Conservation (phyloP, 1,140 invertebrate species). For the Teleopsis dalmanni region DNA sequence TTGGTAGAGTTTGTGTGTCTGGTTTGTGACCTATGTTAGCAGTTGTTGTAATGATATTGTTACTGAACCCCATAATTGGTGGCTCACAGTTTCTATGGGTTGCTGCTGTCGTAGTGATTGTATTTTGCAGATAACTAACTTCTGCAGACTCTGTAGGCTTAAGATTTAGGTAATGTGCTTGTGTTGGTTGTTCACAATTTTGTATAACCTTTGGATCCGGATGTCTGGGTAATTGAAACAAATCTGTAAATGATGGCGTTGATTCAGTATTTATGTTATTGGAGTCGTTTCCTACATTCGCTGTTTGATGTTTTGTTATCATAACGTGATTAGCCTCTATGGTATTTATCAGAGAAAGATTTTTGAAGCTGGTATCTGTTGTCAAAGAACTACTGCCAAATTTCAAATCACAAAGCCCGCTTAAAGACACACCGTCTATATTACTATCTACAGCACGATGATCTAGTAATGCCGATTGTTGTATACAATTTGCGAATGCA, state of each 20-base stretch:
- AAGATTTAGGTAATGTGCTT: slow-evolving; percentile 5
- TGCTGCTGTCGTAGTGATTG: slow-evolving; percentile 7
- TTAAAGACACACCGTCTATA: slow-evolving; percentile 29
- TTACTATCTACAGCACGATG: slow-evolving; percentile 9
- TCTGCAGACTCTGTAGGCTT: slow-evolving; percentile 8
- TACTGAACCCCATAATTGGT: not conserved
- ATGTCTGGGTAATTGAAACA: not conserved
- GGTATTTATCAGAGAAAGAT: slow-evolving; percentile 6
- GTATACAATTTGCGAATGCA: slow-evolving; percentile 13
- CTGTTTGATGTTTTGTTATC: not conserved
- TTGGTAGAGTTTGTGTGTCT: no score
- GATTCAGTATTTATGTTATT: not conserved
- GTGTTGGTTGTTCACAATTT: not conserved
- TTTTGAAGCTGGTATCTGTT: slow-evolving; percentile 7
- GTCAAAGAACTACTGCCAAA: slow-evolving; percentile 11
- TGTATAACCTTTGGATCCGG: slow-evolving; percentile 3
- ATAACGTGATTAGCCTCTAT: slow-evolving; percentile 11
- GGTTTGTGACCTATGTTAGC: not conserved
- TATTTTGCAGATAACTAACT: not conserved
- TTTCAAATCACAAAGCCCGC: slow-evolving; percentile 33
- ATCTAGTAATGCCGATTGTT: slow-evolving; percentile 15
- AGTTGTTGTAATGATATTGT: not conserved
- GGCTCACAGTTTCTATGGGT: not conserved
- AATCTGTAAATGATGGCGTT: slow-evolving; percentile 6
- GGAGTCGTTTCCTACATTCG: not conserved